Evolutionary conservation across 1,140 invertebrate species (phyloP).

Genomic region (Caerostris darwini): DNA sequence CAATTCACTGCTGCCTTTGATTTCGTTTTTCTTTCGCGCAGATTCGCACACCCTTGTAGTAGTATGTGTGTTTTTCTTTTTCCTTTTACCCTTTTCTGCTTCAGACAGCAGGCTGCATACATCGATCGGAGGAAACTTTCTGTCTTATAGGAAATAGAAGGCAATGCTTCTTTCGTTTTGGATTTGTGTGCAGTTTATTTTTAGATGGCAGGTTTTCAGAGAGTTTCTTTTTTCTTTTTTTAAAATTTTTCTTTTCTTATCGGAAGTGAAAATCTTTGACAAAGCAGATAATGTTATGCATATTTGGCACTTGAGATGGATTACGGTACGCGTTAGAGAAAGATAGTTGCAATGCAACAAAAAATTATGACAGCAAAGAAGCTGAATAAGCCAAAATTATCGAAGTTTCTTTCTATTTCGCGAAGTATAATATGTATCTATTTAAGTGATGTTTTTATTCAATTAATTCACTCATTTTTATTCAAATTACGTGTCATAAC

Average conservation of each 20-base stretch:
- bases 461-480: too few relatives aligned
- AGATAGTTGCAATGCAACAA: not conserved
- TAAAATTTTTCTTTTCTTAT: slow-evolving; percentile 18
- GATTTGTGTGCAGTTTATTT: slow-evolving; percentile 31
- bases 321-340: not conserved
- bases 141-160: not conserved
- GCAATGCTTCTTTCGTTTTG: not conserved
- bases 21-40: not conserved
- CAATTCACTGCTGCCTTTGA: slow-evolving; percentile 8
- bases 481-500: too few relatives aligned
- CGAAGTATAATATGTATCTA: too few relatives aligned
- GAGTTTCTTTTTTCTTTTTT: not conserved
- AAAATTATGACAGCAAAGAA: not conserved
- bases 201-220: not conserved
- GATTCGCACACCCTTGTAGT: not conserved
- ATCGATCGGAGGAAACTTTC: not conserved
- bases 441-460: too few relatives aligned
- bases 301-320: slow-evolving; percentile 15
- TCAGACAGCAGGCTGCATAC: not conserved
- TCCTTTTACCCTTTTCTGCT: too few relatives aligned
- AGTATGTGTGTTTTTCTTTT: slow-evolving; percentile 4
- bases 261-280: slow-evolving; percentile 16
- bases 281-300: slow-evolving; percentile 23
- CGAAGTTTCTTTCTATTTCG: not conserved
- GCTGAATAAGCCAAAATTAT: not conserved